Evolutionary conservation across 2,113 vertebrate species (phyloP).

Genomic region (Shinisaurus crocodilurus): DNA sequence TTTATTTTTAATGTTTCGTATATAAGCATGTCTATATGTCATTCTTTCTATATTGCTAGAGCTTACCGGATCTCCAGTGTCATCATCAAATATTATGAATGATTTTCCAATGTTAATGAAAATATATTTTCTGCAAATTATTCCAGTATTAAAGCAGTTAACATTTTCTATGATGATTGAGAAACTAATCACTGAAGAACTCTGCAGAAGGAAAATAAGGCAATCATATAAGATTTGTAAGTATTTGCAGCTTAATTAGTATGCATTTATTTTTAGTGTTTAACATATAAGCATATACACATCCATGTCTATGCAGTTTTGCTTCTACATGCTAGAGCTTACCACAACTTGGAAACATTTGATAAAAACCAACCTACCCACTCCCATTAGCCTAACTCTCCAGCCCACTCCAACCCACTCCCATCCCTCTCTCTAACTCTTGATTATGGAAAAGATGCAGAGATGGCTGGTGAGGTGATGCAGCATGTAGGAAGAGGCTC

Average conservation of each 20-base stretch:
- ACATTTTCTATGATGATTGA: conserved; percentile 88
- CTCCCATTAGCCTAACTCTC: not conserved
- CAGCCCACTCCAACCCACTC: not conserved
- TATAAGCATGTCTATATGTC: not conserved
- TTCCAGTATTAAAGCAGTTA: conserved; percentile 89
- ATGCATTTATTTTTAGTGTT: too few species aligned
- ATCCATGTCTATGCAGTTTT: too few species aligned
- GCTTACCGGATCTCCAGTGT: conserved; percentile 90
- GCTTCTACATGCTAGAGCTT: not conserved
- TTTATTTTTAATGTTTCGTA: not conserved
- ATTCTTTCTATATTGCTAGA: not conserved
- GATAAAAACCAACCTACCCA: not conserved
- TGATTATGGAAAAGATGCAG: not conserved
- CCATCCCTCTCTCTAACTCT: not conserved
- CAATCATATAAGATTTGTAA: not conserved
- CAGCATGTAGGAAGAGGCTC: not conserved
- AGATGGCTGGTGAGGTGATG: not conserved
- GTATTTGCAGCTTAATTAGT: too few species aligned
- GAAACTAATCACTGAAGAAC: conserved; percentile 79
- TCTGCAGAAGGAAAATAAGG: conserved; percentile 73
- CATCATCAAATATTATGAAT: conserved; percentile 86
- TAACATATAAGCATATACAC: too few species aligned
- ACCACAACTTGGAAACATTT: not conserved
- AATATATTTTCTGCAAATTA: conserved; percentile 90
- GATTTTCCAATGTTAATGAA: conserved; percentile 85